Percentiles rank a stretch among this genome's conserved stretches.
Conservation (phyloP, 2,888 invertebrate species). For the Drosophila recens region DNA sequence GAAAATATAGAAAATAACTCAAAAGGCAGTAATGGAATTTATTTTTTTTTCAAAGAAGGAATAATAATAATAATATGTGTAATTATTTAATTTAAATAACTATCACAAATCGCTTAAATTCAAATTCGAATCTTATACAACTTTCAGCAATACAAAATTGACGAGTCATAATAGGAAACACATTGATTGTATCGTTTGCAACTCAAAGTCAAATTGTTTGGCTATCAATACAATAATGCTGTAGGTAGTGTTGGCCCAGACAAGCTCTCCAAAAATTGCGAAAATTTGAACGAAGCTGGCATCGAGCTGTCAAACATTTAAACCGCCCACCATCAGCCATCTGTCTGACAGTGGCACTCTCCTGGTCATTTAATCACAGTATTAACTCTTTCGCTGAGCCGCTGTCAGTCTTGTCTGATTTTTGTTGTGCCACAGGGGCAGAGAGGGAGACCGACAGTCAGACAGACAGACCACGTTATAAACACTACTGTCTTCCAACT, state of each 20-base stretch:
- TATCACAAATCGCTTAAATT: too few relatives aligned
- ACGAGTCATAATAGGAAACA: slow-evolving; percentile 4
- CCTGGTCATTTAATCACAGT: slow-evolving; percentile 80
- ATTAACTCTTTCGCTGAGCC: slow-evolving; percentile 83
- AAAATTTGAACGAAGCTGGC: slow-evolving; percentile 35
- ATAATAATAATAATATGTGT: too few relatives aligned
- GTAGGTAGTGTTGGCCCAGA: slow-evolving; percentile 30
- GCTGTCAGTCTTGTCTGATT: slow-evolving; percentile 81
- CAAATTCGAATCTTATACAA: not conserved
- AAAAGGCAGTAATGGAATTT: too few relatives aligned
- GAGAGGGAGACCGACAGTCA: not conserved
- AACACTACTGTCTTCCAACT: slow-evolving; percentile 80
- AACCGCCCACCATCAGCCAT: slow-evolving; percentile 63
- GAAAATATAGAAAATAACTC: too few relatives aligned
- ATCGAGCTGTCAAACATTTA: slow-evolving; percentile 63
- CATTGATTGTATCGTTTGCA: slow-evolving; percentile 29
- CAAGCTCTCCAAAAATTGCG: slow-evolving; percentile 31
- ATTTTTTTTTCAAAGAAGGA: too few relatives aligned
- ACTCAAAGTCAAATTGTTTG: slow-evolving; percentile 4
- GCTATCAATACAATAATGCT: slow-evolving; percentile 23
- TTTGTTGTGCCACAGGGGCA: slow-evolving; percentile 28
- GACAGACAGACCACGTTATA: slow-evolving; percentile 61
- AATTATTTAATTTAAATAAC: too few relatives aligned
- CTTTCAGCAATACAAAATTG: not conserved
- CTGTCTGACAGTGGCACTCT: slow-evolving; percentile 75